Evolutionary conservation across 2,797 vertebrate species (phyloP), one percentile per base, ranked within the genome.

Genomic region (Hydrophis major): DNA sequence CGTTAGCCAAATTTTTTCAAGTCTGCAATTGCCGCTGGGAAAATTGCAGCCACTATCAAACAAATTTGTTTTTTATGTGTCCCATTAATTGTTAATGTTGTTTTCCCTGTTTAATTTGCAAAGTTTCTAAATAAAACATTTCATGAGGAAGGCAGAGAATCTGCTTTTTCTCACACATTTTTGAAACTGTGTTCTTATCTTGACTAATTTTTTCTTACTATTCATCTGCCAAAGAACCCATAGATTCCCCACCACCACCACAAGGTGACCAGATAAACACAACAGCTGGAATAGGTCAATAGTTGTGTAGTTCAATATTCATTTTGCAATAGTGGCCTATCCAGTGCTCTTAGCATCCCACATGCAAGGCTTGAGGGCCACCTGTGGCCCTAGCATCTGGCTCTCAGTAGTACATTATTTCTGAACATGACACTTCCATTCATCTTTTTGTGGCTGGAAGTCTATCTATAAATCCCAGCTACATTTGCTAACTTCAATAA

Each of bases 121-220:
- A 95, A 94, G 55, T 93, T 93, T 94, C 93, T 96, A 94, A 95
- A 94, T 95, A 96, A 96, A 96, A 96, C 94, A 93, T 95, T 94
- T 89, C 87, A 89, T 87, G 94, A 94, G 66, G 74, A 4, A 50
- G 90, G 92, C 59, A 95, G 69, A 88, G 87, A 25, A 91, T 95
- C 56, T 91, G 14, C 63, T 90, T 18, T 7, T 94, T 69, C 74
- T 86, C 92, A 86, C 6, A 3, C 94, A 95, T 86, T 89, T 92
- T 93, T 69, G 53, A 87, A 42, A 89, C 86, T 93, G 92, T 94
- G 89, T 0, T 74, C 78, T 90, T 32, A 57, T 63, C 95, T 56
- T 89, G 66, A 55, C 7, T 94, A 78, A 53, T 92, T 94, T 87
- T 92, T 94, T 92, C 94, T 92, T 93, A 92, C 94, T 61, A 60